These are phyloP conservation scores for Paedocypris sp. DNA, from an alignment of 2,113 vertebrate genomes.

Conservation along the genomic window DNA sequence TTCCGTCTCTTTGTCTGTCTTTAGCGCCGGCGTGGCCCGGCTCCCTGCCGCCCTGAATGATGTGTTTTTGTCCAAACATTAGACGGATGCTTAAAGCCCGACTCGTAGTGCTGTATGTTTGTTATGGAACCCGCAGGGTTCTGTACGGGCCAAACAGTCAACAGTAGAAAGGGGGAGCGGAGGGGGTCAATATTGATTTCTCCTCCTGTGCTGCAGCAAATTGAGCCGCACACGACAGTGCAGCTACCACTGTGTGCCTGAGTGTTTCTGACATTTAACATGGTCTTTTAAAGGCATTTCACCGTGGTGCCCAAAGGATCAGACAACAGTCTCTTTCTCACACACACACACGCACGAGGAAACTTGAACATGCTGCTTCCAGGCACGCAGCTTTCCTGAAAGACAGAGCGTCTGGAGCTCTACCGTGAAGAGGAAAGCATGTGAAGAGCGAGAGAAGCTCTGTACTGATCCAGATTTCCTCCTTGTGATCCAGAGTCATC, in stretches of 20 bases:
- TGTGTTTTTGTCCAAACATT: slow-evolving; percentile 21
- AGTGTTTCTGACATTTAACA: slow-evolving; percentile 71
- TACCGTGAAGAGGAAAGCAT: not conserved
- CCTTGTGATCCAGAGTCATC: too few relatives aligned
- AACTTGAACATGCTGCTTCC: slow-evolving; percentile 22
- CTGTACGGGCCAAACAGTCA: slow-evolving; percentile 20
- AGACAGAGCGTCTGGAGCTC: not conserved
- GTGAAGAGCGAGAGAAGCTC: not conserved
- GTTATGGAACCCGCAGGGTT: slow-evolving; percentile 18
- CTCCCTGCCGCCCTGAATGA: not conserved
- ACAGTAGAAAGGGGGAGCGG: slow-evolving; percentile 6
- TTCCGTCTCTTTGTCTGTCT: not conserved
- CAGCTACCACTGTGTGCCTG: slow-evolving; percentile 61
- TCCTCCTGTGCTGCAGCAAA: slow-evolving; percentile 20
- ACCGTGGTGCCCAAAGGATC: slow-evolving; percentile 60
- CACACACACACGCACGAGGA: slow-evolving; percentile 15
- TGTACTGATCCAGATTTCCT: slow-evolving; percentile 7
- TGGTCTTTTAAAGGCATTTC: slow-evolving; percentile 71
- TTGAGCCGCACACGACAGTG: slow-evolving; percentile 40
- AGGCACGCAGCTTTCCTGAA: slow-evolving; percentile 36
- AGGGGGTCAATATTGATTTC: slow-evolving; percentile 32
- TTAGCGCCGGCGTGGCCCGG: not conserved
- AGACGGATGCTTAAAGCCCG: slow-evolving; percentile 3
- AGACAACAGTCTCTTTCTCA: slow-evolving; percentile 51
- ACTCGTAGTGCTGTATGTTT: slow-evolving; percentile 12